Base-by-base conservation (phyloP, 2,113 vertebrate species). In the Morone saxatilis region DNA sequence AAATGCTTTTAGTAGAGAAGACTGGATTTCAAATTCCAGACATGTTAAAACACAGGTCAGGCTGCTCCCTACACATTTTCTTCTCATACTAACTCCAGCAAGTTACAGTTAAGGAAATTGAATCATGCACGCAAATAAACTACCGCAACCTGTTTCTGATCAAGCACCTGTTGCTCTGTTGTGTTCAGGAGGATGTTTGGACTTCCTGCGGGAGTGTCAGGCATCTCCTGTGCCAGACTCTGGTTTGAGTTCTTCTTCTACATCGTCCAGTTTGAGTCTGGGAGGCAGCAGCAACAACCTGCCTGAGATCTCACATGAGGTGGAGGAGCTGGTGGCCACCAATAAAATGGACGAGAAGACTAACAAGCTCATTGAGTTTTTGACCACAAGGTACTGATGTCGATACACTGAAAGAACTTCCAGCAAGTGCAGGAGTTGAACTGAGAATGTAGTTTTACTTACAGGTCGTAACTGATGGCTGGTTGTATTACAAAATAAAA, bases 321-420 rank as follows among this genome's bases (percentile, higher is more conserved):
- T 96, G 40, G 98, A 99, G 62, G 96, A 98, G 31, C 94, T 96
- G 73, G 96, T 96, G 71, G 63, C 95, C 47, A 93, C 96, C 59
- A 93, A 81, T 4, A 96, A 97, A 86, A 90, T 89, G 1, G 96
- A 98, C 77, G 96, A 98, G 81, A 99, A 98, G 88, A 97, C 97
- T 13, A 97, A 96, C 94, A 99, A 99, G 89, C 96, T 99, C 86
- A 98, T 99, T 59, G 98, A 99, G 92, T 99, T 99, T 92, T 95
- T 99, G 90, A 98, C 97, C 6, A 98, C 97, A 91, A 99, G 98
- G 98, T 99, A 88, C 47, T 20, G 7, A 7, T 53, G 4, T n/a
- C 1, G 0, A 57, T 19, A 20, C 53, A 10, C 14, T 2, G 0
- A 7, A 62, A 16, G 56, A 54, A 17, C 40, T 59, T 71, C 50